Evolutionary conservation across 2,113 vertebrate species (phyloP), one percentile per base, ranked within the genome.

Genomic region (Gambusia holbrooki): DNA sequence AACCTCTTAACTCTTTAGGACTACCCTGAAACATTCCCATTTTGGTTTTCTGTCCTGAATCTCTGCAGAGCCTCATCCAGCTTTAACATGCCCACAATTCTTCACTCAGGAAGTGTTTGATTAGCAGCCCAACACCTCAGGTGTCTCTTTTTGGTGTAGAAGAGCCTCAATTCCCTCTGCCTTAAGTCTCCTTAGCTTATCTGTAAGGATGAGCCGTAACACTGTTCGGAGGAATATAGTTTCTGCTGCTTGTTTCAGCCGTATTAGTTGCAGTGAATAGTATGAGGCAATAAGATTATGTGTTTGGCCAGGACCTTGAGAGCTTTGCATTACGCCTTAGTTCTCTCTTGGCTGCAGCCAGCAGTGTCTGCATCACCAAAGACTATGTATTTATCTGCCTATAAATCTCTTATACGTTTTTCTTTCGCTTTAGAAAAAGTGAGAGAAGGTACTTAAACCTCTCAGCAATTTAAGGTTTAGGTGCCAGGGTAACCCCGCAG

Each of bases 221-320:
- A 58, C 28, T 48, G n/a, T 54, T 35, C 25, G 28, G 14, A 65
- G 62, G 13, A 58, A 60, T 15, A 37, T 11, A 11, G 28, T 65
- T 74, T 37, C 22, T n/a, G 19, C 51, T 33, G 68, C 68, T 25
- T 69, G 67, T 51, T 51, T 71, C 58, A 40, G n/a, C 69, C 29
- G 17, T 30, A 60, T n/a, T 22, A 10, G 25, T 7, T 13, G 37
- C 12, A 40, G 63, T n/a, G 13, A 51, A 19, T 22, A 9, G 58
- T 60, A 22, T 66, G 32, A 28, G 62, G 33, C 22, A 30, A 29
- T 9, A 66, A 33, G n/a, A 58, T 48, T 30, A 66, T 65, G 37
- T 66, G 35, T 66, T 58, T 51, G 32, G 7, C 33, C 25, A 60
- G 48, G 54, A 60, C 64, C 35, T 5, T 35, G 48, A 74, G 42